Evolutionary conservation across 2,888 invertebrate species (phyloP).

Genomic region (Leptarthrus brevirostris): DNA sequence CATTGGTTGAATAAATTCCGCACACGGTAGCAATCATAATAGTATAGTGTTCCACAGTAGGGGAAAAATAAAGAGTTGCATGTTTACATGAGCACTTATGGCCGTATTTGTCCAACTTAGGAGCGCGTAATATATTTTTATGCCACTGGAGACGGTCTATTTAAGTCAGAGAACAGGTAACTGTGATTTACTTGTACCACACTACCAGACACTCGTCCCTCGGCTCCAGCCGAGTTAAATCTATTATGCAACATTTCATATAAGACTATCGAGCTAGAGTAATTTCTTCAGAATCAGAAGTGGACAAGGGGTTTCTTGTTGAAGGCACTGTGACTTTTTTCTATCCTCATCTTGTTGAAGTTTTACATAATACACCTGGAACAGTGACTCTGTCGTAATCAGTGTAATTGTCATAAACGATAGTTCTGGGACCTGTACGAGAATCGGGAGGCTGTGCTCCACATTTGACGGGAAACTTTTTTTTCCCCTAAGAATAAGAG

Average conservation of each 20-base stretch:
- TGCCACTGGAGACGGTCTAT: neutral
- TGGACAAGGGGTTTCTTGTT: neutral
- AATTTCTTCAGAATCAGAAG: neutral
- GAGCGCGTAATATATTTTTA: neutral
- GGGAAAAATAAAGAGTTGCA: neutral
- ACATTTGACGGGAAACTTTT: neutral
- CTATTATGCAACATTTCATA: neutral
- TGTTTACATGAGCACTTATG: too few relatives aligned
- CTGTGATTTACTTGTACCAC: neutral
- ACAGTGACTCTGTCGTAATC: conserved; percentile 1
- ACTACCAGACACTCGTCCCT: neutral
- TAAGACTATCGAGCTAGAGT: neutral
- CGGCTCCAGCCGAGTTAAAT: neutral
- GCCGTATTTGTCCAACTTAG: too few relatives aligned
- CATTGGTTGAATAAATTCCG: neutral
- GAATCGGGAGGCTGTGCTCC: neutral
- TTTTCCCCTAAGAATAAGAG: neutral
- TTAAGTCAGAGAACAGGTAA: too few relatives aligned
- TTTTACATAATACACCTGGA: conserved; percentile 15
- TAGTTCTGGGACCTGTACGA: neutral
- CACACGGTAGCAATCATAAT: too few relatives aligned
- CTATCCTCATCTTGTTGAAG: neutral
- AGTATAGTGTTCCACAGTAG: too few relatives aligned
- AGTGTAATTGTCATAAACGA: conserved; percentile 13
- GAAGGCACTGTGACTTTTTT: too few relatives aligned